phyloP scores from a whole-genome alignment of 64 coral and sea anemone species.

The Pocillopora damicornis region DNA sequence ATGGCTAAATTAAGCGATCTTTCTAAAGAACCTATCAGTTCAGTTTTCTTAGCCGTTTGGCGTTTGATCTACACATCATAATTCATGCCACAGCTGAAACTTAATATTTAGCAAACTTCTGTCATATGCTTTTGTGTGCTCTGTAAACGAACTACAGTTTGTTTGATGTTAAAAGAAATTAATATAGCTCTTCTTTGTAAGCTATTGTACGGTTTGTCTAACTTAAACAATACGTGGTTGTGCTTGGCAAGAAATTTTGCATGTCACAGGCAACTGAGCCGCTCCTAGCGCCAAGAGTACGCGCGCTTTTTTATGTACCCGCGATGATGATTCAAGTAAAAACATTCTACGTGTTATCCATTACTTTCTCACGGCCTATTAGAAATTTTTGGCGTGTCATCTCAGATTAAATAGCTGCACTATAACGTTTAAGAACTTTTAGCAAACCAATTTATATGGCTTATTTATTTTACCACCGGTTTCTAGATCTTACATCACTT shows the following conservation, averaged over 20 bases:
- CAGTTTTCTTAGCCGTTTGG: too few relatives aligned
- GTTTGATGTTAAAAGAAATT: not conserved
- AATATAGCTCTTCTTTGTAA: not conserved
- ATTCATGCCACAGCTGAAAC: not conserved
- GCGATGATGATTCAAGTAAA: too few relatives aligned
- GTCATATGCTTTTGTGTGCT: constrained; percentile 1
- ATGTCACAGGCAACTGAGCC: not conserved
- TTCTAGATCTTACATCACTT: too few relatives aligned
- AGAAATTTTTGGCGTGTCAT: too few relatives aligned
- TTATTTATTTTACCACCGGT: too few relatives aligned
- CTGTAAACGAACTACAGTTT: not conserved
- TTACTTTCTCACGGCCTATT: too few relatives aligned
- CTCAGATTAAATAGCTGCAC: too few relatives aligned
- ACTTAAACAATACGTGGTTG: not conserved
- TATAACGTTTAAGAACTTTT: too few relatives aligned
- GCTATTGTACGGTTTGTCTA: not conserved
- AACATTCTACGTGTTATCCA: too few relatives aligned
- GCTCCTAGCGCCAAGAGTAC: not conserved
- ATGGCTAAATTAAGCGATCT: too few relatives aligned
- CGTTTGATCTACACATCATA: not conserved
- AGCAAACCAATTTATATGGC: too few relatives aligned
- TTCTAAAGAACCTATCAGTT: too few relatives aligned
- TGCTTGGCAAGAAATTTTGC: not conserved
- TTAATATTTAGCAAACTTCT: not conserved
- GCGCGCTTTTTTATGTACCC: not conserved